These are phyloP conservation scores for Takifugu ocellatus DNA, from an alignment of 2,797 vertebrate genomes.

Conservation along the genomic window DNA sequence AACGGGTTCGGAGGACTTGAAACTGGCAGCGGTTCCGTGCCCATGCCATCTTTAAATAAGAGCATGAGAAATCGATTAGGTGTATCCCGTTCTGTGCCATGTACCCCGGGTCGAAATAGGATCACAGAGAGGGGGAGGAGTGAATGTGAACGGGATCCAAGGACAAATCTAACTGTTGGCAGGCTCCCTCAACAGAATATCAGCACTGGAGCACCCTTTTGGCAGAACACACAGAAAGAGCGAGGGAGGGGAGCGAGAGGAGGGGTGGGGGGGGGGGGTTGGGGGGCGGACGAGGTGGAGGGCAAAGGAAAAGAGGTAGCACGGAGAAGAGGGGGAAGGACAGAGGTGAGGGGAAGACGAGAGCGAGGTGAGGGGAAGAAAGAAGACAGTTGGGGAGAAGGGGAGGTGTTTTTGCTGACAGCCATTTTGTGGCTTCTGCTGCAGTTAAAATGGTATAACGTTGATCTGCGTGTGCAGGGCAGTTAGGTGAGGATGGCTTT, in stretches of 20 bases:
- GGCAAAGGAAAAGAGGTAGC: constrained; percentile 59
- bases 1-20: constrained; percentile 40
- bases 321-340: constrained; percentile 52
- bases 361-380: constrained; percentile 54
- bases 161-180: constrained; percentile 83
- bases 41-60: constrained; percentile 65
- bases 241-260: constrained; percentile 26
- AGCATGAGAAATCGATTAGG: constrained; percentile 68
- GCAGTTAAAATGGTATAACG: constrained; percentile 76
- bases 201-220: constrained; percentile 80
- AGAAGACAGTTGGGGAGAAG: constrained; percentile 67
- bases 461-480: constrained; percentile 64
- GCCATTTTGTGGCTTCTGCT: constrained; percentile 80
- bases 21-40: constrained; percentile 41
- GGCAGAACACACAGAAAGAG: constrained; percentile 64
- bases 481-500: constrained; percentile 65
- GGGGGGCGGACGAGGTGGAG: constrained; percentile 54
- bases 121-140: constrained; percentile 54
- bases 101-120: constrained; percentile 62
- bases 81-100: constrained; percentile 60
- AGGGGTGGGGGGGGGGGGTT: constrained; percentile 48
- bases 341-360: constrained; percentile 50
- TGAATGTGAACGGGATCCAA: constrained; percentile 72
- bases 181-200: constrained; percentile 75
- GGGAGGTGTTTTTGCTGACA: constrained; percentile 72